Base-by-base conservation (phyloP, 2,888 invertebrate species). In the Aelia acuminata region DNA sequence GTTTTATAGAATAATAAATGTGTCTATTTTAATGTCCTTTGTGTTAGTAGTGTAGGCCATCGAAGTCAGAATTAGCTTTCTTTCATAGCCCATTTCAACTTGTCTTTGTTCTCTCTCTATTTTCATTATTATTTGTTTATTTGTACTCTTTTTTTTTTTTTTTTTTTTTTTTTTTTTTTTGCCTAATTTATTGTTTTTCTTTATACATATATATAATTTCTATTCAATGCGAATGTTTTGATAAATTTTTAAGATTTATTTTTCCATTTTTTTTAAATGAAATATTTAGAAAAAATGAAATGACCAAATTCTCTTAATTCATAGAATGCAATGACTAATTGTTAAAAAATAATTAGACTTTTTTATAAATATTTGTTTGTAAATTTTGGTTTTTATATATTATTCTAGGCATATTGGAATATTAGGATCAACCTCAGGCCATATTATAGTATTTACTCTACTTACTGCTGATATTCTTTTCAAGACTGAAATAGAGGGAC, bases 361-460 rank as follows among this genome's bases (percentile, higher is more conserved):
- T 53, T 57, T 57, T 57, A 57, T 26, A 57, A 57, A 57, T 53
- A 26, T 57, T 57, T 26, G 2, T 26, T 57, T 7, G 10, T 10
- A 26, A 26, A 26, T 57, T 11, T 26, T 2, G 53, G 20, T 85
- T 85, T 53, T 50, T 49, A 20, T 84, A 87, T 47, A 88, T 84
- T 88, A 88, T 89, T 89, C 8, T 87, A 91, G 91, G 88, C 90
- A 90, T 90, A 91, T 92, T 89, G 93, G 92, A 53, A 91, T 93
- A 47, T 91, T 93, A 86, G 93, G 92, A 43, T 93, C 92, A 48
- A 91, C 91, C 91, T 90, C 91, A 84, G 96, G 96, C 39, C 94
- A 94, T 91, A 93, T 96, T 90, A 92, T 94, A 90, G 95, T 96
- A 92, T 94, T 96, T 90, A 95, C 96, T 91, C 93, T 97, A 90